These are phyloP conservation scores for Malurus cyaneus DNA, from an alignment of 2,113 vertebrate species.

Conservation along the genomic window DNA sequence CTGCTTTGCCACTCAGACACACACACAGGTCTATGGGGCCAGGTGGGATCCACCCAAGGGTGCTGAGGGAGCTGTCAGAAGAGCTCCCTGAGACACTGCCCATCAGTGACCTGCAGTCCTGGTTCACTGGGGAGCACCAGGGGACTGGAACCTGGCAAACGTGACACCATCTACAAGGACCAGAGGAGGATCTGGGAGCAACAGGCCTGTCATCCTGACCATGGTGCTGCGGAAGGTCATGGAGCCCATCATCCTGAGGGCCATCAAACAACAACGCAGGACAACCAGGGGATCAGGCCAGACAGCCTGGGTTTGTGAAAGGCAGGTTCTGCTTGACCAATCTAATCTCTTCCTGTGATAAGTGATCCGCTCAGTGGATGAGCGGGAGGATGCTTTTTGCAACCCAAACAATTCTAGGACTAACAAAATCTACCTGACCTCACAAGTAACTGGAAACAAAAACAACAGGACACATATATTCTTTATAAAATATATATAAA, in stretches of 20 bases:
- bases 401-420: background rate
- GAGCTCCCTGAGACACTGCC: background rate
- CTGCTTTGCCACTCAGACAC: background rate
- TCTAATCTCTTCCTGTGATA: background rate
- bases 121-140: accelerated
- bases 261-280: background rate
- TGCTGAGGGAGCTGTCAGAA: background rate
- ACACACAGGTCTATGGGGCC: background rate
- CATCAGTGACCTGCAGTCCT: background rate
- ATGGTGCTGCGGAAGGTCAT: background rate
- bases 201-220: background rate
- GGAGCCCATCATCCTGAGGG: background rate
- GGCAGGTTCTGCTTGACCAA: background rate
- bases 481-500: background rate
- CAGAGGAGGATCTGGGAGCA: background rate
- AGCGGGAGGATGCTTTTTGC: background rate
- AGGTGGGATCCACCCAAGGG: background rate
- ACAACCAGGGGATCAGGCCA: background rate
- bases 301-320: background rate
- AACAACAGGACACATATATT: background rate
- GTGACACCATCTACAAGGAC: background rate
- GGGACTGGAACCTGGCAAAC: background rate
- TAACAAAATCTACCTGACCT: background rate
- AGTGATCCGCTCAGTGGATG: accelerated
- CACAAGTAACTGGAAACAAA: background rate